Percentiles rank a stretch among this genome's conserved stretches.
phyloP scores from a whole-genome alignment of 2,113 vertebrate genomes.

The Orycteropus afer region DNA sequence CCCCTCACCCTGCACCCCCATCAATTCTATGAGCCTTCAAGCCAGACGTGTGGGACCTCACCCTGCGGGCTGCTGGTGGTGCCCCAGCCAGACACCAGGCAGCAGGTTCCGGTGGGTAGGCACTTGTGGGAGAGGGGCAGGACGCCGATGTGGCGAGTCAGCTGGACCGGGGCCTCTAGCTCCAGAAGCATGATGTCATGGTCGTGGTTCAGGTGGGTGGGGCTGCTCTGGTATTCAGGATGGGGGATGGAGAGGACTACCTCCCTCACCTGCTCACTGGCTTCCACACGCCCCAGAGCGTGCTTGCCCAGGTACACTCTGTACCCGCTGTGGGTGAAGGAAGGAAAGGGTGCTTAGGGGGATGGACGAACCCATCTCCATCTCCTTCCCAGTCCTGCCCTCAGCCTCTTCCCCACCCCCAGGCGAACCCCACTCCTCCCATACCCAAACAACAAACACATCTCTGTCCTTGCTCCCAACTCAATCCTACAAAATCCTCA shows the following conservation, averaged over 20 bases:
- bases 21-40: background rate
- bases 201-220: slow-evolving; percentile 72
- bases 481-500: background rate
- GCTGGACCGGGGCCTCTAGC: slow-evolving; percentile 46
- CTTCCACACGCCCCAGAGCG: slow-evolving; percentile 50
- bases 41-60: background rate
- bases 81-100: slow-evolving; percentile 83
- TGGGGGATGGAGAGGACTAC: slow-evolving; percentile 62
- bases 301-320: slow-evolving; percentile 78
- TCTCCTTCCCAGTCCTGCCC: background rate
- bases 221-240: slow-evolving; percentile 69
- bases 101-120: slow-evolving; percentile 57
- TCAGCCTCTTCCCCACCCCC: too few relatives aligned
- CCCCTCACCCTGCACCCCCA: background rate
- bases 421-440: background rate
- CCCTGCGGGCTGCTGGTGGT: slow-evolving; percentile 80
- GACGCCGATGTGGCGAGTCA: background rate
- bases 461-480: background rate
- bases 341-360: slow-evolving; percentile 54
- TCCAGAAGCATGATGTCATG: slow-evolving; percentile 84
- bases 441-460: background rate
- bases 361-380: background rate
- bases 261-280: slow-evolving; percentile 60
- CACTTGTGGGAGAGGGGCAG: slow-evolving; percentile 53
- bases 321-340: slow-evolving; percentile 52